Conservation (phyloP, 1,140 invertebrate genomes). For the Augochlora pura region DNA sequence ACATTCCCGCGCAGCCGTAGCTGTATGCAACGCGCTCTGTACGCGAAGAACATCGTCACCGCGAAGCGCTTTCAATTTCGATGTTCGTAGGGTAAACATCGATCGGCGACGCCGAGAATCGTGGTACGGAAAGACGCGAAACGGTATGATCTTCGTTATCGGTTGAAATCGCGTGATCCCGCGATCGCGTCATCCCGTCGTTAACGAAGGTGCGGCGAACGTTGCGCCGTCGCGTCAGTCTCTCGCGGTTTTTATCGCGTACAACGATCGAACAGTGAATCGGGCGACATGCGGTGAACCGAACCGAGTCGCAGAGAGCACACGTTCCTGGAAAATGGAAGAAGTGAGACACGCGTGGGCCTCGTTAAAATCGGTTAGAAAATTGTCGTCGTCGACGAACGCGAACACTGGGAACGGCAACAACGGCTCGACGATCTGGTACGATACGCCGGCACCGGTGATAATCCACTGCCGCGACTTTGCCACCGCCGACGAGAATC, state of each 20-base stretch:
- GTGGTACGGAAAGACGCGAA: background rate
- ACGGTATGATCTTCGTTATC: background rate
- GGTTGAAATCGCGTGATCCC: background rate
- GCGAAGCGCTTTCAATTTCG: background rate
- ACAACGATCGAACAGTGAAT: background rate
- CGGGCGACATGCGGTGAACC: background rate
- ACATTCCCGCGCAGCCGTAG: too few relatives aligned
- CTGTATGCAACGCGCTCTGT: too few relatives aligned
- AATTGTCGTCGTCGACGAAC: conserved; percentile 26
- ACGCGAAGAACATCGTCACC: too few relatives aligned
- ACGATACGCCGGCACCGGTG: conserved; percentile 69
- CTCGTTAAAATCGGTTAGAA: conserved; percentile 61
- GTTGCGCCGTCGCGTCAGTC: too few relatives aligned
- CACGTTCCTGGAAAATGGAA: conserved; percentile 60
- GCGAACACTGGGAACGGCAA: background rate
- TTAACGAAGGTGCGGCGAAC: too few relatives aligned
- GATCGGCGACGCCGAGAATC: background rate
- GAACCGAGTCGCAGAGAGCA: background rate
- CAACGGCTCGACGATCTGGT: conserved; percentile 64
- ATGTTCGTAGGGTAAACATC: background rate
- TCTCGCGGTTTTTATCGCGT: too few relatives aligned
- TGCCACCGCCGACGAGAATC: conserved; percentile 24
- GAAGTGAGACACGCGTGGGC: conserved; percentile 69
- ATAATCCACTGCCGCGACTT: conserved; percentile 71
- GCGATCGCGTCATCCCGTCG: too few relatives aligned